Evolutionary conservation across 2,113 vertebrate species (phyloP).

Genomic region (Dromiciops gliroides): DNA sequence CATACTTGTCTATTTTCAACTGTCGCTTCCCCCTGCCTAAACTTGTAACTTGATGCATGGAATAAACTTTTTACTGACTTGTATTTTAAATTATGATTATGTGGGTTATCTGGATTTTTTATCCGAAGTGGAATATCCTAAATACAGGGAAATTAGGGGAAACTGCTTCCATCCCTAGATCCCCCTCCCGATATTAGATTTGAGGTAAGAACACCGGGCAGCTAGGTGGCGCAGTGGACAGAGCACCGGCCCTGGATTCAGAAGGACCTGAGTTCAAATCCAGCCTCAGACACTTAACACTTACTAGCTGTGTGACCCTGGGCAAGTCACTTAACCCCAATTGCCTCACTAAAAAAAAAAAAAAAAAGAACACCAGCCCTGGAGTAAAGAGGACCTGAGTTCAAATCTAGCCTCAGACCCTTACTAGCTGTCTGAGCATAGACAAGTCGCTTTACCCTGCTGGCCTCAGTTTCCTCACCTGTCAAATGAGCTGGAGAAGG

Average conservation of each 20-base stretch:
- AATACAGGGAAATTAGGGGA: neutral
- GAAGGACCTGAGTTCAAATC: too few relatives aligned
- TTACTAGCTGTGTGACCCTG: too few relatives aligned
- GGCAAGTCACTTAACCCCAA: too few relatives aligned
- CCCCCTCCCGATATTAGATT: neutral
- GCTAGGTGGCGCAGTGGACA: too few relatives aligned
- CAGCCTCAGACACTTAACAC: too few relatives aligned
- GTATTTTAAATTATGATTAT: neutral
- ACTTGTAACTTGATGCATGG: neutral
- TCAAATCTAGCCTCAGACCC: neutral
- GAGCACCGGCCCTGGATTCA: too few relatives aligned
- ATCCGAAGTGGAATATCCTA: neutral
- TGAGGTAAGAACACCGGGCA: neutral
- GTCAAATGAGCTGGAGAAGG: neutral
- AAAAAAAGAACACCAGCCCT: neutral
- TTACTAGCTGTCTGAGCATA: neutral
- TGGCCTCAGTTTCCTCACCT: neutral
- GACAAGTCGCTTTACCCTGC: neutral
- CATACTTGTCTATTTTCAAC: neutral
- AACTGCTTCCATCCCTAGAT: neutral
- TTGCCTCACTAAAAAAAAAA: too few relatives aligned
- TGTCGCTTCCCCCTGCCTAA: neutral
- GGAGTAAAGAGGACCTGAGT: neutral
- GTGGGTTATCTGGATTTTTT: neutral
- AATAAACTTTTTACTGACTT: neutral